Evolutionary conservation across 2,797 vertebrate genomes (phyloP), one percentile per base, ranked within the genome.

Genomic region (Gambusia yucatana): DNA sequence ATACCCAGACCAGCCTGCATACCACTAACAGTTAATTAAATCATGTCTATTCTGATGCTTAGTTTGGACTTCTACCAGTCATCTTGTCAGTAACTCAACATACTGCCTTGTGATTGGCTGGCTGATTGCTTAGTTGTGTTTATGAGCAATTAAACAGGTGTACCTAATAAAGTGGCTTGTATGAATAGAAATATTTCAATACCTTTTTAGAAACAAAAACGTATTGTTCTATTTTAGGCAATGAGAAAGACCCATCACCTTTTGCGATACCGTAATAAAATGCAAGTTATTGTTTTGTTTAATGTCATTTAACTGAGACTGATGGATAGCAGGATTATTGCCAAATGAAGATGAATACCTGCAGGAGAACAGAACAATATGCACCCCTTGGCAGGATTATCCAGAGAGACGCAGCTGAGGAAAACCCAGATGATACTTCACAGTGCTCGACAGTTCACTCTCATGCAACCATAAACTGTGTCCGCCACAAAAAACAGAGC

Each of bases 401-500:
- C 13, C 73, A 77, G n/a, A 61, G 36, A 57, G 6, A 79, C 55
- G 67, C 39, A 57, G 43, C 46, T 61, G 78, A 77, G 84, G 77
- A 75, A 61, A 79, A 90, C 87, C 79, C 76, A 73, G 55, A 88
- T 73, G 69, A 86, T 79, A 71, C 70, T 74, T 87, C 67, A 11
- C 48, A 17, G 72, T 3, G 79, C 82, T 83, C 77, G 82, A 80
- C 83, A 75, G 73, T 77, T 83, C 63, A 43, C 76, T n/a, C 83
- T 80, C 77, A 82, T 87, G 82, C 79, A 81, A 83, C 48, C 5
- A 50, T 83, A 83, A 91, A 69, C 84, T 81, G 86, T 67, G 82
- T 88, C 73, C 77, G 82, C 87, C 91, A 87, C 81, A 90, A 59
- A 90, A 59, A 91, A 85, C 82, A 89, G 76, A 85, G 87, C 57